Evolutionary conservation across 2,797 vertebrate species (phyloP).

Genomic region (Megaceryle alcyon): DNA sequence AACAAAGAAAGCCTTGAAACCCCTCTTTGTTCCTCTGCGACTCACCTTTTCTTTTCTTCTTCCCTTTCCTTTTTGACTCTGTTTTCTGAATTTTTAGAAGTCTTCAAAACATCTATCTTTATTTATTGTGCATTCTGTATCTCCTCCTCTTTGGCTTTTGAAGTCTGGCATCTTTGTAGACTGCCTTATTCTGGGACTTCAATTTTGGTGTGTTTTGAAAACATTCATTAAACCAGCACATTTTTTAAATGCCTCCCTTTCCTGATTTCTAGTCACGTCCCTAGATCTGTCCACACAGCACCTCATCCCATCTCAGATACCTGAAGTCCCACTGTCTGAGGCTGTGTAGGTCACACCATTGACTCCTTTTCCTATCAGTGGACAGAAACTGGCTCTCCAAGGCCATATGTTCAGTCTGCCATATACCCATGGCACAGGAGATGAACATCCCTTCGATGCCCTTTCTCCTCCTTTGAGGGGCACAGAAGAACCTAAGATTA

Average conservation of each 20-base stretch:
- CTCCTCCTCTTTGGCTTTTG: background rate
- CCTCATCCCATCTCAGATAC: background rate
- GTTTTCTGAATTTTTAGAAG: conserved; percentile 24
- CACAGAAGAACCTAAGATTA: background rate
- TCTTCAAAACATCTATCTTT: conserved; percentile 18
- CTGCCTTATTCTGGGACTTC: background rate
- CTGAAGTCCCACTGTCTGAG: background rate
- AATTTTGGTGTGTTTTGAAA: conserved; percentile 38
- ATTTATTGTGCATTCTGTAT: background rate
- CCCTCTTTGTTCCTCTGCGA: background rate
- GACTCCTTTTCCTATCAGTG: background rate
- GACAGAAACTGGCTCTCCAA: background rate
- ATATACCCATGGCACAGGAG: rapidly evolving
- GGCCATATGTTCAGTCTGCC: background rate
- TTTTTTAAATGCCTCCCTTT: background rate
- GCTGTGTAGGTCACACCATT: background rate
- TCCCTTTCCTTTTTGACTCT: background rate
- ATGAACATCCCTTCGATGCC: background rate
- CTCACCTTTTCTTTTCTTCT: conserved; percentile 48
- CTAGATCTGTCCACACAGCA: background rate
- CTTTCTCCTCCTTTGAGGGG: rapidly evolving
- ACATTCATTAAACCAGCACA: background rate
- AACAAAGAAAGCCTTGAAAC: conserved; percentile 44
- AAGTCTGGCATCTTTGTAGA: conserved; percentile 37
- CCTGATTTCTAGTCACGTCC: background rate